Evolutionary conservation across 35 echinoderm and acorn worm species (phyloP).

Genomic region (Apostichopus californicus): DNA sequence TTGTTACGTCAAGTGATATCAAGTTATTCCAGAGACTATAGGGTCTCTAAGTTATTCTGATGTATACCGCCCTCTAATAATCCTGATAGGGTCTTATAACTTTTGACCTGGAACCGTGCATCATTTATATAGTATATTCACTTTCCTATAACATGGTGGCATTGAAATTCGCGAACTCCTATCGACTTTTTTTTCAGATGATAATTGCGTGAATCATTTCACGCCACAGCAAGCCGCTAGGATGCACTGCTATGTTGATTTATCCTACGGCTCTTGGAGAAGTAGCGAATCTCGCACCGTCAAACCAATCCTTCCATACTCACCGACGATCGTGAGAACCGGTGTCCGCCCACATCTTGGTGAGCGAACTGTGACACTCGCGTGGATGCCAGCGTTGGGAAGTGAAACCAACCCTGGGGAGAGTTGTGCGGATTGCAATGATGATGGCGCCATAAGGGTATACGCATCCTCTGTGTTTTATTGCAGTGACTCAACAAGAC

Average conservation of each 20-base stretch:
- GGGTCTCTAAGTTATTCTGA: too few species aligned
- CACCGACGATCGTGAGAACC: conserved; percentile 38
- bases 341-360: not conserved
- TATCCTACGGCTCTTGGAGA: conserved; percentile 81
- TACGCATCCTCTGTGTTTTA: conserved; percentile 72
- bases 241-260: conserved; percentile 97
- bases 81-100: too few species aligned
- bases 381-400: conserved; percentile 78
- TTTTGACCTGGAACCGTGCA: too few species aligned
- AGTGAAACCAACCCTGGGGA: not conserved
- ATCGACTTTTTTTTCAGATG: conserved; percentile 60
- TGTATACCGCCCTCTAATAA: too few species aligned
- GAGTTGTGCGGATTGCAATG: conserved; percentile 31
- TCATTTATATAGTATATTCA: too few species aligned
- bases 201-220: conserved; percentile 78
- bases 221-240: conserved; percentile 81
- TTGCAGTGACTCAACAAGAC: not conserved
- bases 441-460: conserved; percentile 54
- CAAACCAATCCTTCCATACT: conserved; percentile 45
- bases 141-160: too few species aligned
- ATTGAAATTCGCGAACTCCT: too few species aligned
- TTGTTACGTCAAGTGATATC: too few species aligned
- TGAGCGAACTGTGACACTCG: conserved; percentile 36
- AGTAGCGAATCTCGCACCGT: not conserved
- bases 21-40: too few species aligned